These are phyloP conservation scores for Orthonychiurus folsomi DNA, from an alignment of 2,888 invertebrate species.

Conservation along the genomic window DNA sequence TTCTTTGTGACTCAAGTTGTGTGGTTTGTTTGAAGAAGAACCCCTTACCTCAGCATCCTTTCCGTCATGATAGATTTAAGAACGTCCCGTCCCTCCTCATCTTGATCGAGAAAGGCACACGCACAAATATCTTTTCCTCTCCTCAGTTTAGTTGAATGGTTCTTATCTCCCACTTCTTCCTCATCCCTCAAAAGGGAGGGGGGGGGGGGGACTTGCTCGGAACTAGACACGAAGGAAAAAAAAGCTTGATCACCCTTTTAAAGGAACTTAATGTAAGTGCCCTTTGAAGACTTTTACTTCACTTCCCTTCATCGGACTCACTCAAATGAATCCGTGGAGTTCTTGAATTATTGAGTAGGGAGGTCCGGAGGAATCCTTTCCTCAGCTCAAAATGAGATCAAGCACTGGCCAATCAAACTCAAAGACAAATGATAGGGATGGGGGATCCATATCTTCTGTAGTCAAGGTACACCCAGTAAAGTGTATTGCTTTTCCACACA, in stretches of 20 bases:
- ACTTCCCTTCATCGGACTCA: neutral
- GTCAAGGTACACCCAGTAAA: too few species aligned
- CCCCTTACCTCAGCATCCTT: too few species aligned
- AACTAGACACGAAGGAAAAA: too few species aligned
- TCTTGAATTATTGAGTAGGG: neutral
- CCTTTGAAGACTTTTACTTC: neutral
- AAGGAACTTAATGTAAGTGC: neutral
- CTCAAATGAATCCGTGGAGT: neutral
- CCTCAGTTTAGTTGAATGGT: conserved; percentile 1
- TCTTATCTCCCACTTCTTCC: neutral
- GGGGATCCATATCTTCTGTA: too few species aligned
- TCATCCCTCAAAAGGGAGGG: too few species aligned
- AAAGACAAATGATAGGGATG: too few species aligned
- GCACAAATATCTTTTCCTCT: neutral
- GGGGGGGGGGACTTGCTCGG: too few species aligned
- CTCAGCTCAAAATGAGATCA: neutral
- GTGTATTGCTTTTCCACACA: too few species aligned
- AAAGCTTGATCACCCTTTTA: neutral
- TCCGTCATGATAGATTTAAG: neutral
- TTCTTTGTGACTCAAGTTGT: neutral
- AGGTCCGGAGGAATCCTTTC: too few species aligned
- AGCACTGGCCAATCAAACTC: neutral
- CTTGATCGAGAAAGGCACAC: too few species aligned
- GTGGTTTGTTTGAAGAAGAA: neutral
- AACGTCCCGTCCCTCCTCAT: neutral